Percentiles rank a stretch among this genome's conserved stretches.
Conservation (phyloP, 2,797 vertebrate genomes). For the Gymnoscopelus braueri region DNA sequence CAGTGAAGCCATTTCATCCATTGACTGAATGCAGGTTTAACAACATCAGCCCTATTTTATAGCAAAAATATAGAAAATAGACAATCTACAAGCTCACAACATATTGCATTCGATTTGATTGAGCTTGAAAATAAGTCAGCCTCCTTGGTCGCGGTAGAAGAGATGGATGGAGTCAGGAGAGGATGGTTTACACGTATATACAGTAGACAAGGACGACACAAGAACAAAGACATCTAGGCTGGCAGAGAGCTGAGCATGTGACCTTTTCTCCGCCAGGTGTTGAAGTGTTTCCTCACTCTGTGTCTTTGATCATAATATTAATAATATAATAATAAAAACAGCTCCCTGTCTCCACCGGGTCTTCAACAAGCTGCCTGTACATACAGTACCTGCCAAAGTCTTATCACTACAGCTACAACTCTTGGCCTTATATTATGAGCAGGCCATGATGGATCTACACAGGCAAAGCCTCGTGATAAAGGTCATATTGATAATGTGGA, state of each 20-base stretch:
- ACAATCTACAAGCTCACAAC: too few species aligned
- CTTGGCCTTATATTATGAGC: conserved; percentile 59
- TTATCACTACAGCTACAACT: conserved; percentile 49
- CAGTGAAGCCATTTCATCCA: background rate
- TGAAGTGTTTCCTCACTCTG: conserved; percentile 51
- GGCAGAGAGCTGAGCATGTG: background rate
- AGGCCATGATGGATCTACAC: conserved; percentile 74
- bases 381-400: conserved; percentile 44
- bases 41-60: too few species aligned
- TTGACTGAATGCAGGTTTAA: too few species aligned
- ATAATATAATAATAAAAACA: too few species aligned
- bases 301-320: conserved; percentile 30
- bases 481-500: too few species aligned
- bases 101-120: too few species aligned
- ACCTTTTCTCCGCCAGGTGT: conserved; percentile 68
- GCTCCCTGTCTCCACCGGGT: conserved; percentile 36
- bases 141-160: conserved; percentile 6
- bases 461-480: background rate
- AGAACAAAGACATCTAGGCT: background rate
- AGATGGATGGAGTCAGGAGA: background rate
- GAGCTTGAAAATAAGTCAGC: conserved; percentile 11
- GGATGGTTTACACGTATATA: background rate
- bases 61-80: too few species aligned
- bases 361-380: conserved; percentile 40
- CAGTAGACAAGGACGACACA: background rate